Evolutionary conservation across 2,888 invertebrate species (phyloP), one percentile per base, ranked within the genome.

Genomic region (Agrenia bidenticulata): DNA sequence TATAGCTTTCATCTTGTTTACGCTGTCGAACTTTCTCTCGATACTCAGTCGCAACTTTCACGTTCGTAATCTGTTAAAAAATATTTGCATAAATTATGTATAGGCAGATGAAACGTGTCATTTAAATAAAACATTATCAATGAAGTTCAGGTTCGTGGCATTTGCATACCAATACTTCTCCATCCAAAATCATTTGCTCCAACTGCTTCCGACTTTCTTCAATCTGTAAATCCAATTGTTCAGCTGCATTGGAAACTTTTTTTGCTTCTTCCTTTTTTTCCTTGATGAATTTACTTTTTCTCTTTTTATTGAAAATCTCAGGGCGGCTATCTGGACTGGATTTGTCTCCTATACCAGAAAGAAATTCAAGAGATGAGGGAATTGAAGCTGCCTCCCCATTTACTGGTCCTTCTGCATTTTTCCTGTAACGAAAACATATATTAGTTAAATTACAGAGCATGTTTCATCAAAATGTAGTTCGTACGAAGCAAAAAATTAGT

Each of bases 1-100:
- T 66, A 83, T 83, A 2, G 81, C 79, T 51, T 49, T 68, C 67
- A 19, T 69, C 63, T 27, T 65, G 13, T 77, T 84, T 66, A 13
- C 63, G 57, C 15, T 70, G 70, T 1, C 75, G 66, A 21, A 21
- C 17, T 64, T 67, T 69, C 58, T 75, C 75, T 1, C 75, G 61
- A 26, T 63, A 67, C 51, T 75, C 73, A 0, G 73, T 68, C 1
- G 75, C 75, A 17, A 70, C 64, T 65, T 69, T 63, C 1, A 75
- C 70, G 50, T 75, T 75, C 13, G 75, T 73, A 37, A 74, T 67
- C 73, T 71, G 26, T 7, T 37, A 50, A 41, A n/a, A 32, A 32
- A 32, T 32, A 32, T 32, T 32, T n/a, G n/a, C n/a, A n/a, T n/a
- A n/a, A n/a, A n/a, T n/a, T n/a, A n/a, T n/a, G n/a, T n/a, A n/a